Conservation (phyloP, 2,113 vertebrate species). For the Pavo muticus region DNA sequence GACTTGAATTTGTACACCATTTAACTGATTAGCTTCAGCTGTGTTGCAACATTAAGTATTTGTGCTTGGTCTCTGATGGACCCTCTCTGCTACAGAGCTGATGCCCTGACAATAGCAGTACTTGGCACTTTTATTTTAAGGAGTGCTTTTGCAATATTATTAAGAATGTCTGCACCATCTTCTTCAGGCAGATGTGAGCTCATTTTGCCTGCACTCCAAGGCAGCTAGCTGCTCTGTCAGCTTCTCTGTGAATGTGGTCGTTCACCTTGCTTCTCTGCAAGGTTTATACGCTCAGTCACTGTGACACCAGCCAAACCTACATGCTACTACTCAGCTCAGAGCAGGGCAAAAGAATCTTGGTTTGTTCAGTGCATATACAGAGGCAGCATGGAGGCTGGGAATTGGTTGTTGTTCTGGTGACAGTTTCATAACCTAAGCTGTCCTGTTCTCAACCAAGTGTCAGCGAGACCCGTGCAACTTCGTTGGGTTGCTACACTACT, state of each 20-base stretch:
- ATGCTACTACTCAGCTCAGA: background rate
- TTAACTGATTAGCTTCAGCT: background rate
- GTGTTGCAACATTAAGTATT: background rate
- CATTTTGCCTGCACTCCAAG: background rate
- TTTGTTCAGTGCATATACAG: background rate
- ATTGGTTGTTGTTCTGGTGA: background rate
- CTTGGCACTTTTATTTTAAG: background rate
- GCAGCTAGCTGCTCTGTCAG: background rate
- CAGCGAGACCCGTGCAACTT: background rate
- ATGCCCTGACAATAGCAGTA: background rate
- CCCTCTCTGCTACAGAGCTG: background rate
- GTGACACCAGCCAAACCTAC: background rate
- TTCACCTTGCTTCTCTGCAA: fast-evolving
- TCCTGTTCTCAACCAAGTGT: background rate
- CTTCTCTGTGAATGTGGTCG: background rate
- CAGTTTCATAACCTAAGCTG: background rate
- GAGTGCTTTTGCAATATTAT: background rate
- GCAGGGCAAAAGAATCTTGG: background rate
- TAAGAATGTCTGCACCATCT: background rate
- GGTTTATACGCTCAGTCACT: background rate
- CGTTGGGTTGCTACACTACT: fast-evolving
- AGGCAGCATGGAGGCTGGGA: background rate
- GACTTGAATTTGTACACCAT: background rate
- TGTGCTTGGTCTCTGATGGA: background rate
- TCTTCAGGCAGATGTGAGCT: background rate